Percentiles rank a stretch among this genome's conserved stretches.
phyloP scores from a whole-genome alignment of 2,797 vertebrate species.

The Gymnodraco acuticeps region DNA sequence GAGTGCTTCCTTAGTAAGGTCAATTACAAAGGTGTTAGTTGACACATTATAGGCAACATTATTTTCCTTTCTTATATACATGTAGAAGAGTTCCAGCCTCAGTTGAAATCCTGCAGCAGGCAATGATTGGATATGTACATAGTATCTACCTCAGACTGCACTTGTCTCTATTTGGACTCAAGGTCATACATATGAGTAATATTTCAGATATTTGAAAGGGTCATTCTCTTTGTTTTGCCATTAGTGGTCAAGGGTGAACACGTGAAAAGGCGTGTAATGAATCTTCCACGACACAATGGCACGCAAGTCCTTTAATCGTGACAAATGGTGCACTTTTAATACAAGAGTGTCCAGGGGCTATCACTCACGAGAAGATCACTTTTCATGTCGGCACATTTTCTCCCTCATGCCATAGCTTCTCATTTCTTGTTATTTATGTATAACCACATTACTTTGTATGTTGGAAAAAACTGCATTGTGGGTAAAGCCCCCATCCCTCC shows the following conservation, averaged over 20 bases:
- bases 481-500: constrained; percentile 20
- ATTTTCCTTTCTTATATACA: background rate
- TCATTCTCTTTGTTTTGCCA: constrained; percentile 34
- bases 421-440: constrained; percentile 54
- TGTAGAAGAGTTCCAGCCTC: constrained; percentile 1
- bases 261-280: constrained; percentile 88
- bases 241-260: constrained; percentile 70
- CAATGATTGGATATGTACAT: background rate
- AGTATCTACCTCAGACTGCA: background rate
- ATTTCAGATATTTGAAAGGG: constrained; percentile 21
- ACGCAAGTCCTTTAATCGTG: constrained; percentile 87
- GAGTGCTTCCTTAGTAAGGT: constrained; percentile 26
- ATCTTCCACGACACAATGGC: constrained; percentile 83
- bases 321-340: constrained; percentile 89
- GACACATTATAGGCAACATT: background rate
- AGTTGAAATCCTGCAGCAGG: background rate
- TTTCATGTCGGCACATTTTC: constrained; percentile 75
- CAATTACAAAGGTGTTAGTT: constrained; percentile 19
- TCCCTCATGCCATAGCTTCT: constrained; percentile 47
- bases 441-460: constrained; percentile 48
- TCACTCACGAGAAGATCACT: constrained; percentile 86
- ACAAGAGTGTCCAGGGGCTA: constrained; percentile 82
- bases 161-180: constrained; percentile 13
- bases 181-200: constrained; percentile 16
- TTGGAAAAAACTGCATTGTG: constrained; percentile 54